Base-by-base conservation (phyloP, 2,797 vertebrate species). In the Macrochelys suwanniensis region DNA sequence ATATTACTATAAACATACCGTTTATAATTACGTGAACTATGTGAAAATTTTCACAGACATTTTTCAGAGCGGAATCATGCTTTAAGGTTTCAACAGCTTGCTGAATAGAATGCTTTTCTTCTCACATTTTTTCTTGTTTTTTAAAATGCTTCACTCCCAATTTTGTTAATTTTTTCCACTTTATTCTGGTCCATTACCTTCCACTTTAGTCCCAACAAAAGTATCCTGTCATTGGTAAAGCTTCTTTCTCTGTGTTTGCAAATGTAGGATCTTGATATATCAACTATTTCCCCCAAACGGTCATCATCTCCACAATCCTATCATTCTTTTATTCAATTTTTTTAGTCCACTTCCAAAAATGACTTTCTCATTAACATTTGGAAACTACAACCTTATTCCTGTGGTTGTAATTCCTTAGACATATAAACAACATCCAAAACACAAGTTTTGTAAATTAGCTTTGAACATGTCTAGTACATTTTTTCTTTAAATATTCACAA, bases 401-500 rank as follows among this genome's bases (percentile, higher is more conserved):
- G 51, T 83, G 49, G 54, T 26, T 93, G 81, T 65, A 95, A 94
- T 88, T 86, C 57, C 53, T 49, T 28, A 82, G 45, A 65, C 87
- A 94, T 53, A 45, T 49, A 92, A 96, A 84, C 28, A 68, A 56
- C 53, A 86, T 91, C 59, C 68, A 95, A 77, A 89, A 54, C 10
- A 86, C 2, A 49, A 49, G 9, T 92, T 96, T 25, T 74, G 23
- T 53, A 91, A 47, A 56, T 85, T 74, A 71, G 65, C 11, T 74
- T 86, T 0, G 1, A 93, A 51, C 45, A 91, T 87, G 65, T 95
- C 51, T 76, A 54, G 74, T 10, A 19, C 49, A 61, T 50, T 28
- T 74, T 8, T 77, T 10, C 28, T 79, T 93, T 65, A 95, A 96
- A 95, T 92, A 95, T 93, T 92, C 88, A 90, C 33, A 82, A 37